Base-by-base conservation (phyloP, 1,140 invertebrate species). In the Drosophila prosaltans region DNA sequence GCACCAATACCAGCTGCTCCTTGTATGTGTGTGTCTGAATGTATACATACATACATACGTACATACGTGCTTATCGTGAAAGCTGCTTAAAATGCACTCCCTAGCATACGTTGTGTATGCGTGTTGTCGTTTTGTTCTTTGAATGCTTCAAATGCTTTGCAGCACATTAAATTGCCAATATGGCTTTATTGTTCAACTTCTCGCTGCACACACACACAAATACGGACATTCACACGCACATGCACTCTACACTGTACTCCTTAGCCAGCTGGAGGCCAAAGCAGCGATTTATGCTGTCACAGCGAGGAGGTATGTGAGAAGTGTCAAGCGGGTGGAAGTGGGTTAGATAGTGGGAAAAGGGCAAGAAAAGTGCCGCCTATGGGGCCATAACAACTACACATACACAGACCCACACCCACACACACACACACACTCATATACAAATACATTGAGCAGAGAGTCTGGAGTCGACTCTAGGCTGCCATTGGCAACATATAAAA, bases 111-210 rank as follows among this genome's bases (percentile, higher is more conserved):
- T 65, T 73, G 72, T 73, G 80, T 88, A 84, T 89, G 71, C 74
- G 80, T 78, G 71, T 73, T 84, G 66, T 72, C 70, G 69, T 68
- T 64, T 69, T 51, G 60, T 64, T 43, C 71, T 69, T 55, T 48
- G 61, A 60, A 51, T 59, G 58, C 65, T 67, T 78, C 69, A 70
- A 86, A 83, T 86, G 72, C 80, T 81, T 88, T 84, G 78, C 78
- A 89, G 73, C 77, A 84, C 85, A 88, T 84, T 89, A 84, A 88
- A 88, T 79, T 84, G 84, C 74, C 84, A 88, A 84, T 88, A 78
- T 90, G 80, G 77, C 84, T 84, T 77, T 84, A 89, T 89, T 89
- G 77, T 84, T 78, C 65, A 39, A 57, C 39, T 39, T 28, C n/a
- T 32, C 5, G 21, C 9, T n/a, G 9, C 8, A 16, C 10, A 61